Percentiles rank a stretch among this genome's conserved stretches.
These are phyloP conservation scores for Glaucidium brasilianum DNA, from an alignment of 2,113 vertebrate species.

Conservation along the genomic window DNA sequence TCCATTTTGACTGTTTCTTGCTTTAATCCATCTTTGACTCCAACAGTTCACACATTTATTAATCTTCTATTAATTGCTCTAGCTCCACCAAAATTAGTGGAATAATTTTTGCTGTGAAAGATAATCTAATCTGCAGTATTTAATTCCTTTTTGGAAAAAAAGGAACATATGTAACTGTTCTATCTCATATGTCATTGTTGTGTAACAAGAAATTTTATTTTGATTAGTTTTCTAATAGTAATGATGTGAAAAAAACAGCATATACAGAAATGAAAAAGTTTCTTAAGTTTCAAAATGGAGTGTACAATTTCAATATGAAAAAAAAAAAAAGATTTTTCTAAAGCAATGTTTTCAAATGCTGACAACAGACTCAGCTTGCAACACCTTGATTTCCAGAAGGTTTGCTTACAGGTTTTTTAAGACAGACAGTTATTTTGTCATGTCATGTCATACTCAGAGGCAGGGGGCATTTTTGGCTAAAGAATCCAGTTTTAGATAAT, in stretches of 20 bases:
- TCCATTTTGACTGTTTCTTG: not conserved
- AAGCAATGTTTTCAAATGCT: not conserved
- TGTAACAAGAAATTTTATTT: not conserved
- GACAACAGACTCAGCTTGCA: not conserved
- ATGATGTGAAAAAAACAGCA: not conserved
- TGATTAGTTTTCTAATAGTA: not conserved
- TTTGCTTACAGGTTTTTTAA: not conserved
- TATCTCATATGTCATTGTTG: fast-evolving
- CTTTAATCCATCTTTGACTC: not conserved
- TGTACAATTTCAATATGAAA: not conserved
- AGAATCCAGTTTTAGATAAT: not conserved
- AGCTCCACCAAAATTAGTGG: not conserved
- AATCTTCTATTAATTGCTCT: not conserved
- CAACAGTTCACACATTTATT: not conserved
- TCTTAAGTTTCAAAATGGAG: not conserved
- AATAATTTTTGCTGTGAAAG: not conserved
- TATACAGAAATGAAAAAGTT: not conserved
- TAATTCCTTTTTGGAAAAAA: not conserved
- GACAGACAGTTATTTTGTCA: not conserved
- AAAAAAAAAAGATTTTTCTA: not conserved
- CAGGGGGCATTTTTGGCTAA: not conserved
- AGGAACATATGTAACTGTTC: not conserved
- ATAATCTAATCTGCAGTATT: not conserved
- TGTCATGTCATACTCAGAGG: not conserved
- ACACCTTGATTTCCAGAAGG: not conserved